phyloP scores from a whole-genome alignment of 2,113 vertebrate species.

The Scatophagus argus region DNA sequence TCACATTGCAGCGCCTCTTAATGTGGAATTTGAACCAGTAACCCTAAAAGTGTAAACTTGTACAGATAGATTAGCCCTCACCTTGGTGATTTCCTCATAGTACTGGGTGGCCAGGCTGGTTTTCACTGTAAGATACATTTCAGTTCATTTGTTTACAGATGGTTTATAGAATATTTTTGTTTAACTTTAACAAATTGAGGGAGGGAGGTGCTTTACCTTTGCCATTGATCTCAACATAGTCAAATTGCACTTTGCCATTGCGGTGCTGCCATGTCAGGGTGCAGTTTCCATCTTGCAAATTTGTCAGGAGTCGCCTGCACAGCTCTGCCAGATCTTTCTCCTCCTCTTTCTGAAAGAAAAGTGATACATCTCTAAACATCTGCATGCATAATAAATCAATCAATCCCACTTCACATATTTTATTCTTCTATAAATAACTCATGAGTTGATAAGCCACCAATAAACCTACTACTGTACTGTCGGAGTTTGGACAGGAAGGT shows the following conservation, averaged over 20 bases:
- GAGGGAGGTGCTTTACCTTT: constrained; percentile 36
- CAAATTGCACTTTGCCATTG: background rate
- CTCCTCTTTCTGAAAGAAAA: constrained; percentile 11
- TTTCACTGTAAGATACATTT: constrained; percentile 59
- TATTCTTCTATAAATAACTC: background rate
- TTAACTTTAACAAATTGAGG: background rate
- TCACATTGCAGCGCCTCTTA: background rate
- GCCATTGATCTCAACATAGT: constrained; percentile 40
- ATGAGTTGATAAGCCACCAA: background rate
- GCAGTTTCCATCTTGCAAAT: constrained; percentile 54
- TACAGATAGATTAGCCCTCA: background rate
- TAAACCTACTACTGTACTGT: background rate
- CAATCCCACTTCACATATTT: background rate
- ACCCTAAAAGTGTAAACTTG: background rate
- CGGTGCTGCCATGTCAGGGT: background rate
- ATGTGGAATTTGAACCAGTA: background rate
- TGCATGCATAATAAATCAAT: background rate
- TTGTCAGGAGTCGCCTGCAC: constrained; percentile 62
- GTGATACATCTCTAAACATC: background rate
- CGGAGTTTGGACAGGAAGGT: constrained; percentile 13
- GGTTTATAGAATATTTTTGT: too few relatives aligned
- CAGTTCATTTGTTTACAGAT: background rate
- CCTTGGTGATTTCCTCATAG: constrained; percentile 65
- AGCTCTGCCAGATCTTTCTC: constrained; percentile 38
- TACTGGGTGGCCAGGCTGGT: constrained; percentile 13